phyloP scores from a whole-genome alignment of 2,888 invertebrate species.

The Napeogenes inachia region DNA sequence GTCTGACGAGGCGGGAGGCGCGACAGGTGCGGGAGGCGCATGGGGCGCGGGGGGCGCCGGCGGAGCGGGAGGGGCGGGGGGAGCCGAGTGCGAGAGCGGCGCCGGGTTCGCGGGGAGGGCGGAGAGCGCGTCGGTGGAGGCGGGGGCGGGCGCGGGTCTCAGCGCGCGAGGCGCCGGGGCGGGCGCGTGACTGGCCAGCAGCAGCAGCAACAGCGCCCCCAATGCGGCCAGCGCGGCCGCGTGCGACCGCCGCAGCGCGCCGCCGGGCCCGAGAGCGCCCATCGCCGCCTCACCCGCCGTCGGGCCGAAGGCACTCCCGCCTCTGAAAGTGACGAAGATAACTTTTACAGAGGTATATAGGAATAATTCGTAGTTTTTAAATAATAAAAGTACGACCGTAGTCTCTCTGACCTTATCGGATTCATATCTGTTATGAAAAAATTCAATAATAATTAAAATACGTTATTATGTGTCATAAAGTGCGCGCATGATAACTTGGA shows the following conservation, averaged over 20 bases:
- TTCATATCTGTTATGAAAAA: too few species aligned
- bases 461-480: too few species aligned
- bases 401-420: too few species aligned
- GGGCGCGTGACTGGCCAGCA: constrained; percentile 55
- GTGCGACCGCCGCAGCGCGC: constrained; percentile 55
- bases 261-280: constrained; percentile 43
- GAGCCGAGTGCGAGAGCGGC: constrained; percentile 17
- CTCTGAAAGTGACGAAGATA: constrained; percentile 18
- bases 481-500: too few species aligned
- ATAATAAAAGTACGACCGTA: too few species aligned
- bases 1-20: constrained; percentile 13
- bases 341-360: not conserved
- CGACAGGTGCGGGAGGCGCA: constrained; percentile 20
- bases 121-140: constrained; percentile 52
- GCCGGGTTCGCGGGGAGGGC: constrained; percentile 6
- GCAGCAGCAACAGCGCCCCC: constrained; percentile 59
- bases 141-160: constrained; percentile 24
- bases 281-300: constrained; percentile 27
- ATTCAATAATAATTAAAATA: too few species aligned
- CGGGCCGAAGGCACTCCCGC: constrained; percentile 17
- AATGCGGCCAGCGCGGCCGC: constrained; percentile 49
- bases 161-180: constrained; percentile 33
- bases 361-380: too few species aligned
- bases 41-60: constrained; percentile 25
- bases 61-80: constrained; percentile 47